A percentile compares a stretch with the other conserved stretches of the same genome.
phyloP scores from a whole-genome alignment of 2,888 invertebrate genomes.

The Horisme vitalbata region DNA sequence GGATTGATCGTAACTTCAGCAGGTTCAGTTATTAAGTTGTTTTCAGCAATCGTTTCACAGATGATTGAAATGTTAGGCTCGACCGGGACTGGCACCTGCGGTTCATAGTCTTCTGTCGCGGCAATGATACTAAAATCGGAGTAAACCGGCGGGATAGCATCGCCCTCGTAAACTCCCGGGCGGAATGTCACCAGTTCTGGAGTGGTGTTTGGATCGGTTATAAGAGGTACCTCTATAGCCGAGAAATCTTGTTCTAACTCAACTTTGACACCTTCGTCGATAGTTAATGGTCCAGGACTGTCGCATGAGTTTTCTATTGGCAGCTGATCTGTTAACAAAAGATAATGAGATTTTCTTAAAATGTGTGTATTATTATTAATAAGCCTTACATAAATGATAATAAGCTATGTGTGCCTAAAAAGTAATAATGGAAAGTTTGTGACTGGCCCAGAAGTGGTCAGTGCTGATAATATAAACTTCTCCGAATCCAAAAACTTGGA shows the following conservation, averaged over 20 bases:
- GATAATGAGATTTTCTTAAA: not conserved
- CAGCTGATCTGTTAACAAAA: constrained; percentile 3
- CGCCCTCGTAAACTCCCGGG: constrained; percentile 15
- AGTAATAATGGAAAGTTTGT: too few species aligned
- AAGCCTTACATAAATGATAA: too few species aligned
- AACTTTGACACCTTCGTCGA: not conserved
- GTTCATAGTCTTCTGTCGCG: constrained; percentile 2
- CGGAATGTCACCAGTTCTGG: constrained; percentile 10
- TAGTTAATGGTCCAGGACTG: not conserved
- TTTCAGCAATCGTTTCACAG: constrained; percentile 3
- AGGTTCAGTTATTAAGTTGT: not conserved
- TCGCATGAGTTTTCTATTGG: not conserved
- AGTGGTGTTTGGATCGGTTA: constrained; percentile 6
- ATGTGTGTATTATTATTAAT: too few species aligned
- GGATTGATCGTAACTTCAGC: not conserved
- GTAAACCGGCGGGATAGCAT: constrained; percentile 16
- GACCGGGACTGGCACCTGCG: not conserved
- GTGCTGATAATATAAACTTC: too few species aligned
- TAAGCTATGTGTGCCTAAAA: too few species aligned
- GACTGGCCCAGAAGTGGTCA: too few species aligned
- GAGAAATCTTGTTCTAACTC: constrained; percentile 4
- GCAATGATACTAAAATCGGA: constrained; percentile 14
- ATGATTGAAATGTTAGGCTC: constrained; percentile 9
- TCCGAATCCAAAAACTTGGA: too few species aligned
- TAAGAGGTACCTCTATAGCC: constrained; percentile 7